Evolutionary conservation across 2,113 vertebrate species (phyloP).

Genomic region (Theristicus caerulescens): DNA sequence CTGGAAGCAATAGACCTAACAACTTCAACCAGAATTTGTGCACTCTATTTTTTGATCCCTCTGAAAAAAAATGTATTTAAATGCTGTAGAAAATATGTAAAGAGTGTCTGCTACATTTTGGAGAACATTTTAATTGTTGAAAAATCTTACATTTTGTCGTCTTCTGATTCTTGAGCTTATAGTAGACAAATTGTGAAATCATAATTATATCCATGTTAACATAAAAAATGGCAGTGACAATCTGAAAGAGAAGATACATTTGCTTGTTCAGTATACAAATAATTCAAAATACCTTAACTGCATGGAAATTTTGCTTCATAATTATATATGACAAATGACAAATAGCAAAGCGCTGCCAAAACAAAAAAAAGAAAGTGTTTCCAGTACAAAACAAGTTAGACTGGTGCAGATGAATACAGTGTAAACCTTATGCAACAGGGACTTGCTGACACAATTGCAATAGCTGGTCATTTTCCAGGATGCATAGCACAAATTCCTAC

Average conservation of each 20-base stretch:
- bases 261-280: background rate
- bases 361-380: background rate
- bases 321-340: background rate
- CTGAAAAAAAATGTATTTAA: background rate
- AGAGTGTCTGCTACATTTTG: background rate
- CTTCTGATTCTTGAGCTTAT: conserved; percentile 75
- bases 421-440: background rate
- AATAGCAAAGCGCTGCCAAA: background rate
- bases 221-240: conserved; percentile 71
- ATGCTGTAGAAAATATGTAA: background rate
- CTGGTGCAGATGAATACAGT: background rate
- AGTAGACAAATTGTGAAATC: conserved; percentile 73
- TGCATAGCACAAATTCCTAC: background rate
- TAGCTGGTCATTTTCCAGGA: background rate
- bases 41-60: background rate
- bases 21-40: background rate
- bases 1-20: background rate
- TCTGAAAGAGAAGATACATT: conserved; percentile 33
- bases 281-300: background rate
- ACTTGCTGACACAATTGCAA: background rate
- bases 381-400: background rate
- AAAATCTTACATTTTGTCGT: conserved; percentile 59
- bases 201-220: conserved; percentile 68
- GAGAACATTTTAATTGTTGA: background rate
- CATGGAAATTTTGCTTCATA: background rate